Percentiles rank a stretch among this genome's conserved stretches.
These are phyloP conservation scores for Channa striata DNA, from an alignment of 2,797 vertebrate species.

Conservation along the genomic window DNA sequence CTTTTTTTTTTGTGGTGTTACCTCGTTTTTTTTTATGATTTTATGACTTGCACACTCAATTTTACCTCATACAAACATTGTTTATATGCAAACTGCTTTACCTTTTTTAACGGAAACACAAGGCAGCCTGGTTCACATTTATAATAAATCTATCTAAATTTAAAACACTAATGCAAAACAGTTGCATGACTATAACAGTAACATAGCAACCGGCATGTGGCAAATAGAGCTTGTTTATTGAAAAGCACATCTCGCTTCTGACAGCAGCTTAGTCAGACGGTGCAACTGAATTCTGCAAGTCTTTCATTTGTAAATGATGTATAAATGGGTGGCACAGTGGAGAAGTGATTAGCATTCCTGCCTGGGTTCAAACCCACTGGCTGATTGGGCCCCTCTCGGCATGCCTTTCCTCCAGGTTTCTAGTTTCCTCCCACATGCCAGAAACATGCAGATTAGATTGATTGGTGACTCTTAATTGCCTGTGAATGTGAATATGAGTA, in stretches of 20 bases:
- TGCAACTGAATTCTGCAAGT: background rate
- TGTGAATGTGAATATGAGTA: no score
- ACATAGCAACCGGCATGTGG: slow-evolving; percentile 1
- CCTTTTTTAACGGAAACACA: background rate
- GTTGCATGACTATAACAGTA: background rate
- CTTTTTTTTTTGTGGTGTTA: background rate
- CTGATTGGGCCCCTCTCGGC: no score
- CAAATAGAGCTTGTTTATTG: background rate
- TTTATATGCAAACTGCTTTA: background rate
- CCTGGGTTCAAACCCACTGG: no score
- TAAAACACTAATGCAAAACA: background rate
- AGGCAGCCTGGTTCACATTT: background rate
- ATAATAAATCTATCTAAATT: slow-evolving; percentile 2
- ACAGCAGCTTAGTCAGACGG: background rate
- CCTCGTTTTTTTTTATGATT: background rate
- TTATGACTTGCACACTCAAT: background rate
- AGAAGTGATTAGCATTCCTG: no score
- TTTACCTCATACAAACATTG: background rate
- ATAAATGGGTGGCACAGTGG: background rate
- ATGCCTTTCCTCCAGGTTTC: no score
- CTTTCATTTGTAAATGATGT: background rate
- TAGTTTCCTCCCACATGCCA: no score
- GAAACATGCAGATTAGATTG: no score
- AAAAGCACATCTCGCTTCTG: background rate
- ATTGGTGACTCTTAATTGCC: no score